These are phyloP conservation scores for Paratrypauchen microcephalus DNA, from an alignment of 2,797 vertebrate genomes.

Conservation along the genomic window DNA sequence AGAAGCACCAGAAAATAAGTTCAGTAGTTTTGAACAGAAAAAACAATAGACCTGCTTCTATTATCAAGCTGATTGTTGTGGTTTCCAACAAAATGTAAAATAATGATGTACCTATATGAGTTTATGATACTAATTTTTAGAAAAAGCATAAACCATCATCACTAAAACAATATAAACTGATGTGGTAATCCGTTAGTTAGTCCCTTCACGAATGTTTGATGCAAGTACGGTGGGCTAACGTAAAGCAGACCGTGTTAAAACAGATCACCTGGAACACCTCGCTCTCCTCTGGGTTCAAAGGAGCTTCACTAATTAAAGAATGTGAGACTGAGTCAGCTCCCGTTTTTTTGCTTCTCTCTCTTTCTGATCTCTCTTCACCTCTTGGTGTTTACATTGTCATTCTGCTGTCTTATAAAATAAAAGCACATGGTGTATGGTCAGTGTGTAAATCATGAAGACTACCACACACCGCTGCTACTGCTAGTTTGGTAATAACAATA, in stretches of 20 bases:
- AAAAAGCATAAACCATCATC: background rate
- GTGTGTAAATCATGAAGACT: constrained; percentile 1
- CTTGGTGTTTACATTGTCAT: constrained; percentile 8
- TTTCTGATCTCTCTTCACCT: background rate
- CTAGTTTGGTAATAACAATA: background rate
- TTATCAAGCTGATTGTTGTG: background rate
- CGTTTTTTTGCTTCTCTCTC: constrained; percentile 19
- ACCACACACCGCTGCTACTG: background rate
- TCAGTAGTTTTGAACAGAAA: too few relatives aligned
- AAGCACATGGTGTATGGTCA: background rate
- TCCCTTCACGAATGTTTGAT: constrained; percentile 4
- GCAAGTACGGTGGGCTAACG: constrained; percentile 12
- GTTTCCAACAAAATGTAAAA: background rate
- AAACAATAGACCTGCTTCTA: background rate
- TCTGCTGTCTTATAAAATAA: constrained; percentile 1
- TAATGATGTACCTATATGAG: background rate
- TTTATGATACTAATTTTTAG: too few relatives aligned
- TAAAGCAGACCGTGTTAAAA: constrained; percentile 22
- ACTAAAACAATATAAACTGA: background rate
- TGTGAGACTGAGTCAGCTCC: constrained; percentile 20
- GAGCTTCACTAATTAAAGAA: constrained; percentile 18
- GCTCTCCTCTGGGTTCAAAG: constrained; percentile 7
- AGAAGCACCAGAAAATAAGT: background rate
- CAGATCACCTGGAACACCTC: constrained; percentile 21
- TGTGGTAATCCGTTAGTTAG: constrained; percentile 14